These are phyloP conservation scores for Pseudomyrmex flavicornis DNA, from an alignment of 1,140 invertebrate genomes.

Conservation along the genomic window DNA sequence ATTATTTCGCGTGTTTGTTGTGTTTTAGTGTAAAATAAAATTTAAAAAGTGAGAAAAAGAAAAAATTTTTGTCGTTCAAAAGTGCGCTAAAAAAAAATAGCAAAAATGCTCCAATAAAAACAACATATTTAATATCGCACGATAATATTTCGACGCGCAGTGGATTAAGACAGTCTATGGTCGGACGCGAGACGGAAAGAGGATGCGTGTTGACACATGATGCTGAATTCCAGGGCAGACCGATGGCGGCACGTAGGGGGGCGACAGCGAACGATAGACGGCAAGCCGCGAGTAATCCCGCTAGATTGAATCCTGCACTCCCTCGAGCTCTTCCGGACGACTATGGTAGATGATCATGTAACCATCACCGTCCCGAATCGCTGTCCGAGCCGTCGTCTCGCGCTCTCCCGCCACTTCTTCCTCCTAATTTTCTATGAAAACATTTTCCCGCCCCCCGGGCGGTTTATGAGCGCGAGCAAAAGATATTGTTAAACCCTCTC, in stretches of 20 bases:
- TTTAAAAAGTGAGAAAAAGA: too few relatives aligned
- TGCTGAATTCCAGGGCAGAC: constrained; percentile 31
- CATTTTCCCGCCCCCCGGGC: constrained; percentile 1
- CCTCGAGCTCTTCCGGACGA: background rate
- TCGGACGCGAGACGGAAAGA: constrained; percentile 27
- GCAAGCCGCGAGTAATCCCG: constrained; percentile 70
- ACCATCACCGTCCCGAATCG: constrained; percentile 21
- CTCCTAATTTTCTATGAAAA: constrained; percentile 51
- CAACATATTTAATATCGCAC: constrained; percentile 42
- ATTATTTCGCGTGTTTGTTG: too few relatives aligned
- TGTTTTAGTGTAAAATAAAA: too few relatives aligned
- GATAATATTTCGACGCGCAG: constrained; percentile 26
- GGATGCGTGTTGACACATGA: constrained; percentile 64
- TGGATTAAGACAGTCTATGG: constrained; percentile 59
- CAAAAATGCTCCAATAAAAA: background rate
- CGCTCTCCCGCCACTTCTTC: background rate
- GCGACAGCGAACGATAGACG: constrained; percentile 27
- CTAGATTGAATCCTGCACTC: constrained; percentile 76
- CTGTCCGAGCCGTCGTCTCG: constrained; percentile 26
- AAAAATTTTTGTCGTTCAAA: too few relatives aligned
- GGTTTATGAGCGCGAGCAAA: constrained; percentile 23
- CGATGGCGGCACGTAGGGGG: background rate
- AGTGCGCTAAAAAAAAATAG: too few relatives aligned
- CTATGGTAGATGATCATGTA: constrained; percentile 41
- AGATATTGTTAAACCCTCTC: constrained; percentile 20